phyloP scores from a whole-genome alignment of 2,888 invertebrate genomes.

The Buathra laborator region DNA sequence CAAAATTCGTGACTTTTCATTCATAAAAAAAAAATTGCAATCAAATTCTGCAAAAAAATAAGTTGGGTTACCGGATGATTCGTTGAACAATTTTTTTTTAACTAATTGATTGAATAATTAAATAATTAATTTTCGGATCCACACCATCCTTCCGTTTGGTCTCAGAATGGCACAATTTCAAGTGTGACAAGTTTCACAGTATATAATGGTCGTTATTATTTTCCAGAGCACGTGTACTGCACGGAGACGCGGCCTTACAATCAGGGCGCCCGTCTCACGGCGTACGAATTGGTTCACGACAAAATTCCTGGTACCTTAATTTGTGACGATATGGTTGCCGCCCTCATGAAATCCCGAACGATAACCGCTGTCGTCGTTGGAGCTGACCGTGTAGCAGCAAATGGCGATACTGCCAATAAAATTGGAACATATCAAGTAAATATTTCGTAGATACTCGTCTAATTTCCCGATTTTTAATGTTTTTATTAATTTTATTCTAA shows the following conservation, averaged over 20 bases:
- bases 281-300: conserved; percentile 97
- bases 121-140: too few relatives aligned
- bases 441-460: not conserved
- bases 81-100: too few relatives aligned
- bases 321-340: conserved; percentile 98
- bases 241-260: conserved; percentile 99
- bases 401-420: conserved; percentile 99
- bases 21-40: too few relatives aligned
- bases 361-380: conserved; percentile 98
- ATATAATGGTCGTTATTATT: not conserved
- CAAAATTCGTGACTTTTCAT: too few relatives aligned
- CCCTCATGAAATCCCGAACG: conserved; percentile 93
- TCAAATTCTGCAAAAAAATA: too few relatives aligned
- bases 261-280: conserved; percentile 98
- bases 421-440: conserved; percentile 96
- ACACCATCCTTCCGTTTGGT: too few relatives aligned
- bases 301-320: conserved; percentile 96
- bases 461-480: not conserved
- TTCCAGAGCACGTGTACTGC: conserved; percentile 94
- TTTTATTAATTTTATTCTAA: too few relatives aligned
- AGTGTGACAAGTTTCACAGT: conserved; percentile 6
- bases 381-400: conserved; percentile 97
- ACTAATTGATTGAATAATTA: too few relatives aligned
- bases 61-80: too few relatives aligned
- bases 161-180: too few relatives aligned